A percentile compares a stretch with the other conserved stretches of the same genome.
These are phyloP conservation scores for Ochropleura leucogaster DNA, from an alignment of 2,888 invertebrate species.

Conservation along the genomic window DNA sequence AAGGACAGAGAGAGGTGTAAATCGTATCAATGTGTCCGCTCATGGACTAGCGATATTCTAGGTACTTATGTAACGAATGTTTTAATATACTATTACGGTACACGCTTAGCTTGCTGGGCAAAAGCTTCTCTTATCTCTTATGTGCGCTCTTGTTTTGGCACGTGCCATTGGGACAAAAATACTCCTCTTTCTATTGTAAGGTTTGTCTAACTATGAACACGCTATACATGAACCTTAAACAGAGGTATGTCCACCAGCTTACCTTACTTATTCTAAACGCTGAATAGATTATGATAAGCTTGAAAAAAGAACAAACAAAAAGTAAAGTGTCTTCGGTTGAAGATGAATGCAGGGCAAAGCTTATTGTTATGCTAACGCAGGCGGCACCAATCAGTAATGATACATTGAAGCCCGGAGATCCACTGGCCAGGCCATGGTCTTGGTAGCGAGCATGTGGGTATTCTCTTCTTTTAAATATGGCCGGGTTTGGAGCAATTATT, in stretches of 20 bases:
- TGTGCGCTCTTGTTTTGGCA: no score
- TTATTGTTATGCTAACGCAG: background rate
- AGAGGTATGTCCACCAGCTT: background rate
- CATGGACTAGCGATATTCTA: no score
- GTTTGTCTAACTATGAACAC: no score
- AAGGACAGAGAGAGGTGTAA: conserved; percentile 4
- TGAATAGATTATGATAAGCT: background rate
- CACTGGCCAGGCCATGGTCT: background rate
- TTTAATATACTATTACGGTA: no score
- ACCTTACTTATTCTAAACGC: background rate
- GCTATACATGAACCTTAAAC: background rate
- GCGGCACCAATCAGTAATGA: conserved; percentile 11
- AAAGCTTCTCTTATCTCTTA: background rate
- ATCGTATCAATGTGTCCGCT: background rate
- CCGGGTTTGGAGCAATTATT: background rate
- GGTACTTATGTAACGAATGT: no score
- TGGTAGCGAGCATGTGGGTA: background rate
- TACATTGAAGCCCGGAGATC: background rate
- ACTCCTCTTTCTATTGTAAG: background rate
- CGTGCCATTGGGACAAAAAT: background rate
- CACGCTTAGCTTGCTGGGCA: no score
- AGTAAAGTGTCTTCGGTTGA: no score
- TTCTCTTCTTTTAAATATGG: background rate
- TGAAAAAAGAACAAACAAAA: background rate
- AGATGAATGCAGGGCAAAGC: background rate